phyloP scores from a whole-genome alignment of 2,797 vertebrate species.

The Cossypha polioptera region DNA sequence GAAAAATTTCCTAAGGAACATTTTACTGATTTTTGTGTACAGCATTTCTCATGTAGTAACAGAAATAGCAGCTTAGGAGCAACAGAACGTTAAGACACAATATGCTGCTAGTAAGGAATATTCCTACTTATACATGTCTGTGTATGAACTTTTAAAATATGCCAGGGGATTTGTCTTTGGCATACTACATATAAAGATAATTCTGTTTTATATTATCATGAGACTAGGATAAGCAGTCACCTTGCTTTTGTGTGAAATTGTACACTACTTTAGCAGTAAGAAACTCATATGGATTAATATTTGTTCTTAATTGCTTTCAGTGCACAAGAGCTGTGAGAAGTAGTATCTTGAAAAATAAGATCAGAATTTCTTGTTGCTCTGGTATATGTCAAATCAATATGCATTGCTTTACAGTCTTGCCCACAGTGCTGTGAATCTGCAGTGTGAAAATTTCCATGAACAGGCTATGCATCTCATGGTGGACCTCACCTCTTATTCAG shows the following conservation, averaged over 20 bases:
- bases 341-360: background rate
- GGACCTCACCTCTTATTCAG: background rate
- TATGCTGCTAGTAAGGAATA: background rate
- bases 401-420: background rate
- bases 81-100: background rate
- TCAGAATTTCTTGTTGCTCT: background rate
- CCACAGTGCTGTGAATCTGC: background rate
- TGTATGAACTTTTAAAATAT: background rate
- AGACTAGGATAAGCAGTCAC: background rate
- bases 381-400: background rate
- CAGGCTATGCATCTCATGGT: background rate
- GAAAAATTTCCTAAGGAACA: background rate
- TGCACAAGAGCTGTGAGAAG: background rate
- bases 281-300: background rate
- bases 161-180: background rate
- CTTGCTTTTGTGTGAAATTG: background rate
- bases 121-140: background rate
- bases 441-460: background rate
- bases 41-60: background rate
- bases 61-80: background rate
- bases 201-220: background rate
- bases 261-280: background rate
- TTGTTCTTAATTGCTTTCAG: background rate
- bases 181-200: background rate
- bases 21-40: rapidly evolving